Evolutionary conservation across 1,140 invertebrate species (phyloP).

Genomic region (Drosophila littoralis): DNA sequence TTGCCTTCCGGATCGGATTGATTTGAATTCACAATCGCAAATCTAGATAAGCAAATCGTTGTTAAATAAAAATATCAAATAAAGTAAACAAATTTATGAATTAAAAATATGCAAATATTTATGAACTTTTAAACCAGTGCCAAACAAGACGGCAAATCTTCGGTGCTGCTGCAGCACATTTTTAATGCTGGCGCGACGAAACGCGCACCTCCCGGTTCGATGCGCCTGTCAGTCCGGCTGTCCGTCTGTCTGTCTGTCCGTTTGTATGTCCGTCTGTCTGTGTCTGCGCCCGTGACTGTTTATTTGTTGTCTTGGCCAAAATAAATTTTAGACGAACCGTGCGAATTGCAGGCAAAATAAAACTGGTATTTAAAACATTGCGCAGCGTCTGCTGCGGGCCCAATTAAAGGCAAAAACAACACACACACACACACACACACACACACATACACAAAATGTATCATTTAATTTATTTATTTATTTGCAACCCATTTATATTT

Average conservation of each 20-base stretch:
- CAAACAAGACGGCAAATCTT: no score
- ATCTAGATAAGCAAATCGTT: no score
- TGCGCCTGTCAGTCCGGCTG: constrained; percentile 20
- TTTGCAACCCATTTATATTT: constrained; percentile 18
- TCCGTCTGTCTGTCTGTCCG: constrained; percentile 6
- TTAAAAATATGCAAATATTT: no score
- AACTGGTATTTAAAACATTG: constrained; percentile 52
- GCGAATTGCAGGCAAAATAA: constrained; percentile 53
- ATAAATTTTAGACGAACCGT: constrained; percentile 51
- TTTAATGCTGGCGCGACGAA: constrained; percentile 59
- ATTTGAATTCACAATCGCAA: no score
- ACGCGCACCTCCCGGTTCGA: constrained; percentile 41
- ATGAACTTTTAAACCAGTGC: no score
- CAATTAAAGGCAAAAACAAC: constrained; percentile 23
- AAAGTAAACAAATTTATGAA: no score
- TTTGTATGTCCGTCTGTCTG: constrained; percentile 36
- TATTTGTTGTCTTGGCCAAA: constrained; percentile 73
- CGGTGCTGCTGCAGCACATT: constrained; percentile 59
- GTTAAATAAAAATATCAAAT: no score
- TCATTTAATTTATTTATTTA: constrained; percentile 32
- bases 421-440: neutral
- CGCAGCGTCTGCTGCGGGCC: constrained; percentile 3
- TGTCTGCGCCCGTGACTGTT: constrained; percentile 26
- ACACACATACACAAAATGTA: no score
- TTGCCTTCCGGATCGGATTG: no score